Evolutionary conservation across 2,113 vertebrate species (phyloP), one percentile per base, ranked within the genome.

Genomic region (Crotalus horridus): DNA sequence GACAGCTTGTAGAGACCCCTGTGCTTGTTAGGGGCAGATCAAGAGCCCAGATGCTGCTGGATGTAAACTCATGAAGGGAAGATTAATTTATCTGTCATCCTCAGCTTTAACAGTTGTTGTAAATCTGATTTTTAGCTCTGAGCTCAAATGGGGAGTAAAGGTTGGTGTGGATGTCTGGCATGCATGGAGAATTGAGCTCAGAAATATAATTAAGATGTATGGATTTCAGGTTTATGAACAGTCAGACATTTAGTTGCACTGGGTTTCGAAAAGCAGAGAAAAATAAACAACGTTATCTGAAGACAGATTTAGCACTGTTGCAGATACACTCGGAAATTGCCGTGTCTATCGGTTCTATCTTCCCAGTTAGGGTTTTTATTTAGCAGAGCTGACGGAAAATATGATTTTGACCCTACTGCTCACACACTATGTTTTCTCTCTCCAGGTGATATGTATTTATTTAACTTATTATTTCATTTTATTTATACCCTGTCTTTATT

Each of bases 81-180:
- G 98, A 99, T 98, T 98, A 98, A 98, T 99, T 98, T 97, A 96
- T 98, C 97, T 98, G 98, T 98, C 98, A 98, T 98, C 97, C 97
- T 97, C 2, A 97, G 96, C 97, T 98, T 97, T 98, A 98, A 98
- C 98, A 98, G 98, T 97, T 97, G 98, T 98, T 98, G 97, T 98
- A 98, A 98, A 99, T 98, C 97, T 98, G 98, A 98, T 98, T 90
- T 90, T 98, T 98, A 97, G 96, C 97, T 97, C 96, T 96, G 96
- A 97, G 97, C 96, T 95, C 96, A 97, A 96, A 97, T 93, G 61
- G 74, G 74, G 61, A 64, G 88, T 90, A 17, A 51, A 93, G 55
- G n/a, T 64, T 90, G 96, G 96, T 96, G 95, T 94, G 95, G 94
- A 94, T 94, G 94, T 93, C 95, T 96, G 95, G 91, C 55, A 96